Evolutionary conservation across 2,113 vertebrate genomes (phyloP).

Genomic region (Chionodraco myersi): DNA sequence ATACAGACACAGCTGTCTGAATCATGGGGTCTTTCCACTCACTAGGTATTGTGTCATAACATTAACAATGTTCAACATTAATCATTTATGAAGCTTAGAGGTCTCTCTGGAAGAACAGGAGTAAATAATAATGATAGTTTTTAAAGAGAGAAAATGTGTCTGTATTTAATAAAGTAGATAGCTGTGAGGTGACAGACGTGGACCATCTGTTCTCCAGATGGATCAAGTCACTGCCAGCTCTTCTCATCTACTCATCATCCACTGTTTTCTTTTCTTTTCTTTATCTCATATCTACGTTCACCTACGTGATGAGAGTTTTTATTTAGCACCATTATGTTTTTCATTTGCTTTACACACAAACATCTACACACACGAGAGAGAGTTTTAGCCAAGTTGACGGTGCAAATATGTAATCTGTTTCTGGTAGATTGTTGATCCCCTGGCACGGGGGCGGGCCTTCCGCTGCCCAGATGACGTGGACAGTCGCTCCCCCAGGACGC

Average conservation of each 20-base stretch:
- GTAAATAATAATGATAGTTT: neutral
- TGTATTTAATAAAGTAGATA: slow-evolving; percentile 24
- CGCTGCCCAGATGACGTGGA: slow-evolving; percentile 90
- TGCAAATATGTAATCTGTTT: slow-evolving; percentile 11
- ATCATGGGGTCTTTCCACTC: neutral
- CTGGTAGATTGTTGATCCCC: slow-evolving; percentile 92
- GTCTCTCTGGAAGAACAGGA: neutral
- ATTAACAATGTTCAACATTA: neutral
- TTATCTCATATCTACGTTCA: neutral
- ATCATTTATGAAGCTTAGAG: neutral
- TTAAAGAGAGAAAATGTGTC: slow-evolving; percentile 18
- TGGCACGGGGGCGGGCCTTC: slow-evolving; percentile 92
- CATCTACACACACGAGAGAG: neutral
- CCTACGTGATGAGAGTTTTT: too few relatives aligned
- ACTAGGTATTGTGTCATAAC: neutral
- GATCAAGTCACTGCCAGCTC: slow-evolving; percentile 10
- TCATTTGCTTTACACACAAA: neutral
- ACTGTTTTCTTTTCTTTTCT: neutral
- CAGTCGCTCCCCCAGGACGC: slow-evolving; percentile 85
- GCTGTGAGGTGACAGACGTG: slow-evolving; percentile 21
- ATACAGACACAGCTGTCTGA: neutral
- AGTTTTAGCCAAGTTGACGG: neutral
- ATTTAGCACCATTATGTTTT: neutral
- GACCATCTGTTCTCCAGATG: slow-evolving; percentile 47
- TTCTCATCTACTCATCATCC: slow-evolving; percentile 1